Base-by-base conservation (phyloP, 2,797 vertebrate genomes). In the Heliangelus exortis region DNA sequence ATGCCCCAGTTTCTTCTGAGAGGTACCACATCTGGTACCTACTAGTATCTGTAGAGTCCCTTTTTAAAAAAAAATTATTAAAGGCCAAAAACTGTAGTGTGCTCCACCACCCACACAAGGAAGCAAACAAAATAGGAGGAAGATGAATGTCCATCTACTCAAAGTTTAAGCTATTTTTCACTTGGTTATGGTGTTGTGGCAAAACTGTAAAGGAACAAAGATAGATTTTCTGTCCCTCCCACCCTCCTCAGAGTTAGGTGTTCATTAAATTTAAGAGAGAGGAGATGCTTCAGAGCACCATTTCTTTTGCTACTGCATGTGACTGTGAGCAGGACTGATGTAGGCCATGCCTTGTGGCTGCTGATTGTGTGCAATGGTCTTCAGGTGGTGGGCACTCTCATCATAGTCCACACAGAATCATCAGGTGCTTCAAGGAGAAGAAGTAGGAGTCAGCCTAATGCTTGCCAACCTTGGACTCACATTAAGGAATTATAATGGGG, bases 361-460 rank as follows among this genome's bases (percentile, higher is more conserved):
- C 26, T 61, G 15, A 34, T 33, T 58, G 39, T 5, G 12, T 83
- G 53, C 29, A 16, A 7, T 2, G 7, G 33, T 65, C 55, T 58
- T 29, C 57, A 48, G 21, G 25, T 22, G 3, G 25, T 22, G 12
- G 43, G 11, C 29, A 9, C 25, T 15, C 19, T 33, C 17, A 10
- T 10, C 47, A 54, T 12, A n/a, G 39, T 4, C 34, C 28, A 21
- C 43, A 34, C 14, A 26, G 18, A 19, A 21, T 25, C 39, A 51
- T 0, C 0, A 61, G 14, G 16, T 29, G 11, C 36, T 80, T 51
- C 8, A n/a, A 51, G 21, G 31, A 33, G 6, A 10, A 79, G 43
- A 48, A 51, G 22, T 0, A 33, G 5, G 2, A 53, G 45, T 53
- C 12, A 15, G 31, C 12, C 43, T 14, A 36, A 18, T 51, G 28